Base-by-base conservation (phyloP, 2,797 vertebrate genomes). In the Potorous gilbertii region DNA sequence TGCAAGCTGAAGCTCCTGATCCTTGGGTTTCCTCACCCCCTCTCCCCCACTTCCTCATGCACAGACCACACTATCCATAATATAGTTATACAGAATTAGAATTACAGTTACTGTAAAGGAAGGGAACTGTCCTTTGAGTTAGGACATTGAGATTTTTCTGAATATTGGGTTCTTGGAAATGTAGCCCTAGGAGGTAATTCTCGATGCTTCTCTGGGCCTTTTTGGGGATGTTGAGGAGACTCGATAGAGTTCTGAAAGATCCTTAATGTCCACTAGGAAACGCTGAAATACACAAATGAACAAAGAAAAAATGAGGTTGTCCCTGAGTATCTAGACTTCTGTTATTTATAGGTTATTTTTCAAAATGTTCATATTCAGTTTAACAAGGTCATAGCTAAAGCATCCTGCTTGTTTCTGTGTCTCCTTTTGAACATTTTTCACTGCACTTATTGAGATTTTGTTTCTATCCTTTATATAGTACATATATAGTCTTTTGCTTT, bases 131-230 rank as follows among this genome's bases (percentile, higher is more conserved):
- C 52, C 28, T 55, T 50, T 59, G 52, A 90, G 59, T 40, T 55
- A 91, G 92, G 91, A 91, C 31, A 24, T 81, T 31, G 94, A 66
- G 28, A 54, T 92, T 92, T 27, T 95, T 92, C 34, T 94, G 56
- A 56, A 3, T 1, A 11, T 92, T 21, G 54, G 74, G 28, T 59
- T 93, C 29, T 50, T 93, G 40, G 54, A 81, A 1, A 0, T 46
- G 9, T 2, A 31, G 40, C 56, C 46, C 74, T 87, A 90, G 89
- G n/a, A 54, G 92, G 91, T n/a, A 10, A 11, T 9, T 13, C 11
- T 0, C 5, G 5, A 0, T 40, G 12, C 55, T 95, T 92, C 31
- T 89, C 55, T 55, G 6, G 18, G n/a, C 54, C 59, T 10, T 24
- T 55, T 92, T 56, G 13, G 92, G 87, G 54, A 34, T 54, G 54